These are phyloP conservation scores for Sander lucioperca DNA, from an alignment of 2,113 vertebrate species.

Conservation along the genomic window DNA sequence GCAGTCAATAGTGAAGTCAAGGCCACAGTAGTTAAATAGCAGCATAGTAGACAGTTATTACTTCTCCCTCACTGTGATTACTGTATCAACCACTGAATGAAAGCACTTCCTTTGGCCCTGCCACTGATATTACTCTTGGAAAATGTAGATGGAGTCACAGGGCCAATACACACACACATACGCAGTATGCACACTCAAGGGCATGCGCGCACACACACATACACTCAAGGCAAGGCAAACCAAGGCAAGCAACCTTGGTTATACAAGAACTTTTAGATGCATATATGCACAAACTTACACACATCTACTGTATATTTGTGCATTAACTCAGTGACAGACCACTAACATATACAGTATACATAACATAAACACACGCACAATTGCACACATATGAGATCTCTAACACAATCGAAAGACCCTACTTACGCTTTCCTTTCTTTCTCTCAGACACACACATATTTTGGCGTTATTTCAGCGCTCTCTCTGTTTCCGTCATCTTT, in stretches of 20 bases:
- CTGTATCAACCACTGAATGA: constrained; percentile 60
- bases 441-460: constrained; percentile 1
- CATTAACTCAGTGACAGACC: not conserved
- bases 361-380: too few relatives aligned
- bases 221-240: not conserved
- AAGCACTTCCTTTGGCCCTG: constrained; percentile 47
- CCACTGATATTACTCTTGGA: constrained; percentile 54
- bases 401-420: constrained; percentile 5
- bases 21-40: constrained; percentile 65
- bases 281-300: not conserved
- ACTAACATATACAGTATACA: not conserved
- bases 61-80: constrained; percentile 67
- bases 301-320: not conserved
- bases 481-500: constrained; percentile 57
- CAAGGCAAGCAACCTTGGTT: not conserved
- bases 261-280: not conserved
- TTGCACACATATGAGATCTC: not conserved
- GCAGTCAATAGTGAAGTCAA: constrained; percentile 74
- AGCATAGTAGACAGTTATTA: constrained; percentile 63
- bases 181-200: not conserved
- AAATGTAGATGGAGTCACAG: constrained; percentile 35
- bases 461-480: constrained; percentile 27
- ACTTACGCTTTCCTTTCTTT: not conserved
- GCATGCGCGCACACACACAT: not conserved
- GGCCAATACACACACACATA: not conserved